Evolutionary conservation across 1,140 invertebrate species (phyloP).

Genomic region (Dreissena rostriformis): DNA sequence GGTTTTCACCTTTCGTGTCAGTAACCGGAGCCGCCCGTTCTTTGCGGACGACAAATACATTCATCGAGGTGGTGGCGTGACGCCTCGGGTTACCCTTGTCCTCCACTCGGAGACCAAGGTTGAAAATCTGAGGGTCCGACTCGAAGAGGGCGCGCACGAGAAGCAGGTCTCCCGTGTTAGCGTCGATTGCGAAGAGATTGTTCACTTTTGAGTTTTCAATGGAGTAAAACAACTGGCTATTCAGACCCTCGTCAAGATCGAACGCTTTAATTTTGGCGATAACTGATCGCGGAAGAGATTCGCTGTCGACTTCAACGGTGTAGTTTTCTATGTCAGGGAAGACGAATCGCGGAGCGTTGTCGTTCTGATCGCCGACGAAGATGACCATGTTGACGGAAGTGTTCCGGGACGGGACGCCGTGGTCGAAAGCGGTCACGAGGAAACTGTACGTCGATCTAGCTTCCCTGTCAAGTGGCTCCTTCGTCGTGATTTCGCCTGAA

Average conservation of each 20-base stretch:
- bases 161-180: constrained; percentile 63
- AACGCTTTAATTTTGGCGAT: constrained; percentile 66
- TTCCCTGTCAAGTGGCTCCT: constrained; percentile 91
- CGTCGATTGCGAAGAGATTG: constrained; percentile 64
- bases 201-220: constrained; percentile 65
- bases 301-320: constrained; percentile 65
- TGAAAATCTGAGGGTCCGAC: constrained; percentile 31
- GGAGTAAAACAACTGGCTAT: constrained; percentile 66
- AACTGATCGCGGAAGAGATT: constrained; percentile 60
- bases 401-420: constrained; percentile 84
- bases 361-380: constrained; percentile 89
- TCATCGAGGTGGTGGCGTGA: constrained; percentile 41
- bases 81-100: constrained; percentile 44
- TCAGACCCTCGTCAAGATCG: constrained; percentile 71
- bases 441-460: constrained; percentile 88
- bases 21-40: background rate
- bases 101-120: constrained; percentile 43
- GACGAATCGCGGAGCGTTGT: constrained; percentile 90
- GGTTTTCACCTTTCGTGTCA: constrained; percentile 39
- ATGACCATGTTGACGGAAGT: constrained; percentile 69
- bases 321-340: constrained; percentile 72
- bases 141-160: constrained; percentile 27
- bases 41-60: constrained; percentile 30
- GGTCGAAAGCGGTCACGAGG: constrained; percentile 87
- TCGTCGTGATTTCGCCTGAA: constrained; percentile 85